Evolutionary conservation across 2,113 vertebrate species (phyloP), one percentile per base, ranked within the genome.

Genomic region (Clupea harengus): DNA sequence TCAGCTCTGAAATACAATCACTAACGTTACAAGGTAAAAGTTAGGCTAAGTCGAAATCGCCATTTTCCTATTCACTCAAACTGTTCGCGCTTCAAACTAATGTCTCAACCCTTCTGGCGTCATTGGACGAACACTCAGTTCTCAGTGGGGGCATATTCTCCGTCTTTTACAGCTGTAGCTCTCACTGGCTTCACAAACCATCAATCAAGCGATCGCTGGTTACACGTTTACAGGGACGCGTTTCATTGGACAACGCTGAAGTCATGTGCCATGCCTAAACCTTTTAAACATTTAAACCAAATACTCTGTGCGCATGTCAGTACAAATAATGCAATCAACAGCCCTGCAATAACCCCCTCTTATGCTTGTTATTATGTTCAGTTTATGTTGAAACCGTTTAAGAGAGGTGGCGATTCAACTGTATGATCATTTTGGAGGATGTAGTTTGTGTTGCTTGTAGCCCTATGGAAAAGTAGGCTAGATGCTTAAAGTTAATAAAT

Each of bases 11-110:
- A 78, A 17, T 78, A 78, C 7, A 81, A 52, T 10, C 6, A 10
- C 47, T 15, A 39, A 39, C 39, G 39, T 39, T 39, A 18, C 3
- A 39, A 47, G 39, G 17, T 0, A 22, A 46, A 67, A 6, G 20
- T 28, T 6, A 81, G 11, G 18, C 72, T 17, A 78, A 7, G 25
- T 67, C 9, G 45, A 6, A 20, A 25, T 91, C 94, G 93, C 94
- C 94, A 95, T 95, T 93, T 94, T 92, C 82, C 89, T n/a, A 3
- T 39, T 18, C 50, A 50, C 78, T 91, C 93, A 81, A 92, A 94
- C 91, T 85, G 89, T 95, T 96, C 92, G 94, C 95, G 95, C 94
- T 89, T 72, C 91, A 90, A 83, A 72, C 81, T 44, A 1, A 64
- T 4, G 72, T 0, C 75, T 91, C 89, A 1, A 89, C 91, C 83